Conservation (phyloP, 1,140 invertebrate species). For the Samia ricini region DNA sequence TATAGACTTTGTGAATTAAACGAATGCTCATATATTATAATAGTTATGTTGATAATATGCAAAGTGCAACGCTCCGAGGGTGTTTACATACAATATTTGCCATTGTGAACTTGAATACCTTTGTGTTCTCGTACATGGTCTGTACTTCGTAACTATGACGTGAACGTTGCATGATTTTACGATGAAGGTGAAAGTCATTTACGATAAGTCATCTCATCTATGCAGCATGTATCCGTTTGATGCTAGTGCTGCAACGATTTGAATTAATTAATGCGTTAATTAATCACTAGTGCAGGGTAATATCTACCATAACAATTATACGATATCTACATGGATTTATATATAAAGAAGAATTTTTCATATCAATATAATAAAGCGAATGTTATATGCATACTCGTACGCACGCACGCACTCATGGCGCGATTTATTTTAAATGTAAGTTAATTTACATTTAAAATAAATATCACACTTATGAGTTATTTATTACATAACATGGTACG, state of each 20-base stretch:
- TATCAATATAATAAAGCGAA: background rate
- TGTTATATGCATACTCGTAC: too few species aligned
- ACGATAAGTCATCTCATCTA: slow-evolving; percentile 29
- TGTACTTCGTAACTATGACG: slow-evolving; percentile 16
- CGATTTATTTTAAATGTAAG: too few species aligned
- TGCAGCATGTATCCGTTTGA: slow-evolving; percentile 19
- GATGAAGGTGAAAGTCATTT: slow-evolving; percentile 32
- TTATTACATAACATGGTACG: too few species aligned
- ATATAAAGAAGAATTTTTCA: background rate
- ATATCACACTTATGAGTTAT: too few species aligned
- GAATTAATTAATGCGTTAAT: slow-evolving; percentile 29
- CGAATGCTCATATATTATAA: background rate
- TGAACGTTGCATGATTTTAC: slow-evolving; percentile 25
- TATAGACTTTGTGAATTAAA: background rate
- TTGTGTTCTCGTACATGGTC: slow-evolving; percentile 3
- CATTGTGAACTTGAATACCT: slow-evolving; percentile 12
- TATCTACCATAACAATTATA: background rate
- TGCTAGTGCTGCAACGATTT: slow-evolving; percentile 20
- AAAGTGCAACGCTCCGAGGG: slow-evolving; percentile 6
- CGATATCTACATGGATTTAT: slow-evolving; percentile 10
- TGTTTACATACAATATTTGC: slow-evolving; percentile 4
- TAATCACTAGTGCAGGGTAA: slow-evolving; percentile 4
- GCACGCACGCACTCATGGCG: too few species aligned
- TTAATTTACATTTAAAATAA: too few species aligned
- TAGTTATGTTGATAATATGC: background rate